Conservation (phyloP, 2,888 invertebrate genomes). For the Drosophila rubida region DNA sequence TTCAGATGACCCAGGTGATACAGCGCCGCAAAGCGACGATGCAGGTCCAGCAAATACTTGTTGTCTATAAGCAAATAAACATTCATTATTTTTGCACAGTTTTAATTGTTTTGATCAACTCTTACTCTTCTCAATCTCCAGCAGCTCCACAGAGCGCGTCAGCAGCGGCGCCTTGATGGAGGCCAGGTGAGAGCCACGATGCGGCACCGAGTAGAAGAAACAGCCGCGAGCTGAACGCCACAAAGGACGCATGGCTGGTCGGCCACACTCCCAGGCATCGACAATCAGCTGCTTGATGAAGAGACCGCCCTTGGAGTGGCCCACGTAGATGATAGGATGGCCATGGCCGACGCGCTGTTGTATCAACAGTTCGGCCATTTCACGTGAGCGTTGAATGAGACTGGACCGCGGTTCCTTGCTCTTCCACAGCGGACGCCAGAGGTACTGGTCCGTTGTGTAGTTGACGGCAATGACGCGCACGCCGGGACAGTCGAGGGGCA, state of each 20-base stretch:
- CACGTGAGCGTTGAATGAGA: constrained; percentile 89
- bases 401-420: constrained; percentile 88
- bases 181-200: constrained; percentile 92
- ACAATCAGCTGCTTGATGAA: constrained; percentile 93
- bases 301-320: constrained; percentile 93
- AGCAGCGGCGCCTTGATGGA: constrained; percentile 90
- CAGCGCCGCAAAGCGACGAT: constrained; percentile 87
- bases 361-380: constrained; percentile 90
- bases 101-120: no score
- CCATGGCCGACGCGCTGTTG: constrained; percentile 89
- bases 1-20: constrained; percentile 86
- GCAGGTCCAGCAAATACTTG: constrained; percentile 88
- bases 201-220: constrained; percentile 95
- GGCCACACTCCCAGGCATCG: constrained; percentile 86
- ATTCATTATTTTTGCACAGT: no score
- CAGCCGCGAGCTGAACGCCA: constrained; percentile 88
- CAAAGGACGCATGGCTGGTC: constrained; percentile 84
- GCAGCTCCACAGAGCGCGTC: constrained; percentile 90
- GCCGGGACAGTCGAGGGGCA: constrained; percentile 91
- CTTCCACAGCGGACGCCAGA: constrained; percentile 92
- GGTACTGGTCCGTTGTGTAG: constrained; percentile 91
- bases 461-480: constrained; percentile 92
- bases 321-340: constrained; percentile 93
- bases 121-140: constrained; percentile 92
- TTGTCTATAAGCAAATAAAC: constrained; percentile 87